These are phyloP conservation scores for Macrophya annulata DNA, from an alignment of 2,888 invertebrate species.

Conservation along the genomic window DNA sequence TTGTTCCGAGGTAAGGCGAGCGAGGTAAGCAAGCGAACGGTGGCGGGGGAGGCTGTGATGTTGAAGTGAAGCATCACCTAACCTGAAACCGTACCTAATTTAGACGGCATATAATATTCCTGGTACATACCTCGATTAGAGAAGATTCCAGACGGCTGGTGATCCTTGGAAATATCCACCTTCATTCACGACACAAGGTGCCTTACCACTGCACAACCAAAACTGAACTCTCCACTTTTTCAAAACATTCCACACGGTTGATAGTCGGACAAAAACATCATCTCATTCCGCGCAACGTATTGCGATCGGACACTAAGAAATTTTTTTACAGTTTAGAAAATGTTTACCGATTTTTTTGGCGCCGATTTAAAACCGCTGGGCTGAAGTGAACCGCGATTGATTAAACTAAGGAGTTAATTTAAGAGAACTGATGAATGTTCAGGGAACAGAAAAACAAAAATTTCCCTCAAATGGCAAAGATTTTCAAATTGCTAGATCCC, in stretches of 20 bases:
- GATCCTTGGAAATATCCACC: not conserved
- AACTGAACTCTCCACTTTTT: conserved; percentile 30
- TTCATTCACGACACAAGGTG: conserved; percentile 20
- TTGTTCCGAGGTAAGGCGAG: conserved; percentile 60
- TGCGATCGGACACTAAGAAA: not conserved
- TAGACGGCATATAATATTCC: not conserved
- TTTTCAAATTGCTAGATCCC: conserved; percentile 59
- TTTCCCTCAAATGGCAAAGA: not conserved
- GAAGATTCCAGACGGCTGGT: not conserved
- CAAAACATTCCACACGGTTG: conserved; percentile 44
- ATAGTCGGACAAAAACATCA: conserved; percentile 19
- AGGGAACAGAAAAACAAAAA: not conserved
- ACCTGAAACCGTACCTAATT: conserved; percentile 29
- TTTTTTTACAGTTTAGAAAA: not conserved
- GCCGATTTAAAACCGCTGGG: not conserved
- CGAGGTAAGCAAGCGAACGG: conserved; percentile 55
- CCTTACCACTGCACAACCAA: not conserved
- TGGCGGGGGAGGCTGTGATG: conserved; percentile 51
- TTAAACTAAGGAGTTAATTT: not conserved
- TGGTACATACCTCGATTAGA: conserved; percentile 30
- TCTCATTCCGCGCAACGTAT: not conserved
- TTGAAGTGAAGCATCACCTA: conserved; percentile 32
- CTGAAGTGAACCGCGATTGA: not conserved
- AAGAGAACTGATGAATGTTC: not conserved
- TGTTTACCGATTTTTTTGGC: not conserved